Conservation (phyloP, 2,888 invertebrate species). For the Aleiodes alternator region DNA sequence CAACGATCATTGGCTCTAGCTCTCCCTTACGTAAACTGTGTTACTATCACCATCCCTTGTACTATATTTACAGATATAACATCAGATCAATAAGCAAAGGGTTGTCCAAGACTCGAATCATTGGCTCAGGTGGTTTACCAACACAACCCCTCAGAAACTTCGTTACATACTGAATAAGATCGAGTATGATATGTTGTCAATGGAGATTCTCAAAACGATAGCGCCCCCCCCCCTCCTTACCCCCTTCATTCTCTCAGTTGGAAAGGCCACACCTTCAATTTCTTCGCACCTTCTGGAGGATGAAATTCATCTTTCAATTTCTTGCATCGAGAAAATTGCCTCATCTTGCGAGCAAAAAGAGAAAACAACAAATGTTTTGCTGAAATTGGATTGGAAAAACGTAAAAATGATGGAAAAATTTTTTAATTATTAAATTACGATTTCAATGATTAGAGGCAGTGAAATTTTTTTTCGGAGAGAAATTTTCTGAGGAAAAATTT, state of each 20-base stretch:
- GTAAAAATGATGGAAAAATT: neutral
- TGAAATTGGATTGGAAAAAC: neutral
- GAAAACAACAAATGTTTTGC: neutral
- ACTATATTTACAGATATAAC: slow-evolving; percentile 13
- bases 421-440: neutral
- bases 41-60: neutral
- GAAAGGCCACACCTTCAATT: no score
- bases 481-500: no score
- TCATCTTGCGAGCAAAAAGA: no score
- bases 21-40: no score
- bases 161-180: neutral
- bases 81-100: slow-evolving; percentile 19
- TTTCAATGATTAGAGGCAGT: no score
- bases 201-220: no score
- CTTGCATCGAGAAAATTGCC: no score
- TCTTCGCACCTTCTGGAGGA: neutral
- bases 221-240: no score
- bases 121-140: slow-evolving; percentile 26
- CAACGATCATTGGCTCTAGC: no score
- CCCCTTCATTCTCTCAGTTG: no score
- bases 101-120: slow-evolving; percentile 5
- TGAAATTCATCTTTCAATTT: neutral
- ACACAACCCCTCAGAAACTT: slow-evolving; percentile 3
- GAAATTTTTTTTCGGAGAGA: no score
- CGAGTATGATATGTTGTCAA: no score